A percentile compares a stretch with the other conserved stretches of the same genome.
phyloP scores from a whole-genome alignment of 2,888 invertebrate species.

The Latheticus oryzae region DNA sequence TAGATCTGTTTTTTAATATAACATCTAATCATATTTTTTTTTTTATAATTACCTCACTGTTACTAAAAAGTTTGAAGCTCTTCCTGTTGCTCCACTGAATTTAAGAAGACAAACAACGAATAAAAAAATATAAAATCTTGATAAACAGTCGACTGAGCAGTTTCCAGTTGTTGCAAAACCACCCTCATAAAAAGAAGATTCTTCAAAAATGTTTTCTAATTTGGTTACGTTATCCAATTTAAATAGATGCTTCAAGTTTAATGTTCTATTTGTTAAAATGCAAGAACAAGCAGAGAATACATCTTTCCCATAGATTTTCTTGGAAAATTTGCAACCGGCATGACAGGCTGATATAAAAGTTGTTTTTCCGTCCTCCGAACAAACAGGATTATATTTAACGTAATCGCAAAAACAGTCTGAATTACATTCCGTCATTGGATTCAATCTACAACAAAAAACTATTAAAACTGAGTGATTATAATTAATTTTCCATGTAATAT shows the following conservation, averaged over 20 bases:
- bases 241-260: conserved; percentile 24
- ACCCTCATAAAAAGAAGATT: conserved; percentile 36
- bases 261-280: conserved; percentile 54
- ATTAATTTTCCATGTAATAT: conserved; percentile 5
- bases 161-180: conserved; percentile 67
- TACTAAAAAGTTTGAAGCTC: conserved; percentile 73
- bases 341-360: conserved; percentile 85
- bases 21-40: background rate
- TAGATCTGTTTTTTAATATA: conserved; percentile 37
- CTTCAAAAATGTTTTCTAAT: conserved; percentile 14
- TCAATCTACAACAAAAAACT: conserved; percentile 58
- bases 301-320: conserved; percentile 64
- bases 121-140: conserved; percentile 69
- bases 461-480: conserved; percentile 7
- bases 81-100: conserved; percentile 71
- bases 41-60: conserved; percentile 66
- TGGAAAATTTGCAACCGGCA: conserved; percentile 75
- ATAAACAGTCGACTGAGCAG: conserved; percentile 70
- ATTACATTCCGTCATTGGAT: conserved; percentile 70
- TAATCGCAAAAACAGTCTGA: conserved; percentile 76
- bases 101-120: conserved; percentile 70
- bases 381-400: conserved; percentile 80
- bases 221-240: conserved; percentile 8
- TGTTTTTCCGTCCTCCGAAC: conserved; percentile 71
- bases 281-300: conserved; percentile 68